A percentile compares a stretch with the other conserved stretches of the same genome.
Conservation (phyloP, 2,888 invertebrate species). For the Lasiommata megera region DNA sequence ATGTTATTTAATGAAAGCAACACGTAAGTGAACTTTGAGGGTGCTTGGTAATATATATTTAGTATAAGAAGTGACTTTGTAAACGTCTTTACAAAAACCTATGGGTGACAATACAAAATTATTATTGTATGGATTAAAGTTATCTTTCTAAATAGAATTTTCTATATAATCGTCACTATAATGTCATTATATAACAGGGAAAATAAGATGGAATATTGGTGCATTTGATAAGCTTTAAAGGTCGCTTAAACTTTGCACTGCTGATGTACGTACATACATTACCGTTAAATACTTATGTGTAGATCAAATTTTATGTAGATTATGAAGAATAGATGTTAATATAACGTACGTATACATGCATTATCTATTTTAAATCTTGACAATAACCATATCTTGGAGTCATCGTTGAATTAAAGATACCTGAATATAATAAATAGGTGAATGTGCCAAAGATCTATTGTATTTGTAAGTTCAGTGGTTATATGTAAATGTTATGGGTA, state of each 20-base stretch:
- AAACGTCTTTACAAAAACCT: not conserved
- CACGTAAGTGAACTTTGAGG: not conserved
- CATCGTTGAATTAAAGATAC: constrained; percentile 27
- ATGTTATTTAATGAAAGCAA: not conserved
- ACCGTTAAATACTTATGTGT: constrained; percentile 13
- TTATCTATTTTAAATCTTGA: constrained; percentile 28
- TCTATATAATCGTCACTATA: no score
- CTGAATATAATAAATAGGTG: constrained; percentile 14
- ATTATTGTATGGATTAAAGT: not conserved
- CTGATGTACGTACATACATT: not conserved
- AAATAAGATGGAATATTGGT: constrained; percentile 22
- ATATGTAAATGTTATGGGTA: not conserved
- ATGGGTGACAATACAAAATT: not conserved
- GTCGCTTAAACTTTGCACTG: constrained; percentile 22
- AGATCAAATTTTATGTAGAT: constrained; percentile 9
- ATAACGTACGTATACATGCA: not conserved
- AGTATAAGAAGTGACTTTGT: not conserved
- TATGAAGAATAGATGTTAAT: not conserved
- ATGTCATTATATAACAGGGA: not conserved
- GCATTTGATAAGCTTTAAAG: constrained; percentile 35
- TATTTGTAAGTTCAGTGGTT: not conserved
- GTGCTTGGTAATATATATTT: not conserved
- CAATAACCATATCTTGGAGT: constrained; percentile 36
- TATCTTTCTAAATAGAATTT: not conserved
- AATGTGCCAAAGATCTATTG: constrained; percentile 45